Evolutionary conservation across 2,797 vertebrate species (phyloP).

Genomic region (Jordanella pulchra): DNA sequence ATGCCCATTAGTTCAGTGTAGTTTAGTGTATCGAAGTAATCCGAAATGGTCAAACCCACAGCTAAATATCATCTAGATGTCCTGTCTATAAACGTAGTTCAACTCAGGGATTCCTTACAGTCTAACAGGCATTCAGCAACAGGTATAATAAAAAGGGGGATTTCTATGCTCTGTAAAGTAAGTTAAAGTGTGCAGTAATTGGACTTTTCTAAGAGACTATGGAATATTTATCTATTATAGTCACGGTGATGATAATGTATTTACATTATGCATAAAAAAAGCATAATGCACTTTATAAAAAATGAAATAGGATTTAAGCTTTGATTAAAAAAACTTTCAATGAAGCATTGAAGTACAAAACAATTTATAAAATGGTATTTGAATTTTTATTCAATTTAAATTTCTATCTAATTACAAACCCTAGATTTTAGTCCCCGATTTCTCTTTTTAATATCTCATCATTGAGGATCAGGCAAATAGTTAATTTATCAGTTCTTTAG

Average conservation of each 20-base stretch:
- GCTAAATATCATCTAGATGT: constrained; percentile 31
- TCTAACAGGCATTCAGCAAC: constrained; percentile 22
- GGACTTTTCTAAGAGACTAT: background rate
- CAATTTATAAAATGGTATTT: too few species aligned
- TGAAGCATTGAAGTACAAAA: too few species aligned
- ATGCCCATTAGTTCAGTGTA: constrained; percentile 32
- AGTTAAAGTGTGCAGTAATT: background rate
- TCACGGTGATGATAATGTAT: background rate
- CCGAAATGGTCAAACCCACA: constrained; percentile 30
- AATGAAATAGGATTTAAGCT: background rate
- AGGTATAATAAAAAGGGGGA: background rate
- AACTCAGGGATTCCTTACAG: constrained; percentile 17
- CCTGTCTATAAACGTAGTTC: constrained; percentile 33
- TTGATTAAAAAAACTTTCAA: background rate
- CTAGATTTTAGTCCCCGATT: too few species aligned
- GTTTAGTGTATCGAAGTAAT: constrained; percentile 28
- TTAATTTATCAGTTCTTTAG: too few species aligned
- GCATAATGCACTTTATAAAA: background rate
- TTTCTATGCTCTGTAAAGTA: background rate
- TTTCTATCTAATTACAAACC: too few species aligned
- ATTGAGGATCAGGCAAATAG: too few species aligned
- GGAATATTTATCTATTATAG: background rate
- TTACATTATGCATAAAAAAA: background rate
- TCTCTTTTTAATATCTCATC: too few species aligned
- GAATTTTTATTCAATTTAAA: too few species aligned